phyloP scores from a whole-genome alignment of 2,113 vertebrate species.

The Dicerorhinus sumatrensis region DNA sequence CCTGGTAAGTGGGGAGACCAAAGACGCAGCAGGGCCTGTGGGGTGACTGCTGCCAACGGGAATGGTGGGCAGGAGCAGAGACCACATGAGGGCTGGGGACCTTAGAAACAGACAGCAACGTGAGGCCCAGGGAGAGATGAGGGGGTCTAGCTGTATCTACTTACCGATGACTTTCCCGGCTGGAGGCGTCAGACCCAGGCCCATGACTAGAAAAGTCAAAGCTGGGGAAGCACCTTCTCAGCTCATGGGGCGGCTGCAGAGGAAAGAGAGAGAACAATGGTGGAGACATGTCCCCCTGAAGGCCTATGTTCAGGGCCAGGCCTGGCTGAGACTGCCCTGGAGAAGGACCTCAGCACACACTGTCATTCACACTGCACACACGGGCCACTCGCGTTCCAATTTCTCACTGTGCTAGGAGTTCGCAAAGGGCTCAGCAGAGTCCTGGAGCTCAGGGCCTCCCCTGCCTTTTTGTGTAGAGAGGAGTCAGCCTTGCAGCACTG shows the following conservation, averaged over 20 bases:
- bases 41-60: no score
- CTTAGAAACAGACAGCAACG: background rate
- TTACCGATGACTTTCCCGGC: rapidly evolving
- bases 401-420: background rate
- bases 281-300: background rate
- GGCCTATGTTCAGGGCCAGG: background rate
- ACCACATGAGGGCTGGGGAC: rapidly evolving
- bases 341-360: no score
- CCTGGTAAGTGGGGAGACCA: background rate
- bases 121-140: background rate
- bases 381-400: rapidly evolving
- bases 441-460: background rate
- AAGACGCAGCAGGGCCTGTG: no score
- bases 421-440: rapidly evolving
- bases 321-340: background rate
- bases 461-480: conserved; percentile 27
- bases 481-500: background rate
- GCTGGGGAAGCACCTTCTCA: background rate
- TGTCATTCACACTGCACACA: rapidly evolving
- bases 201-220: background rate
- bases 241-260: background rate
- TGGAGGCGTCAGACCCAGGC: background rate
- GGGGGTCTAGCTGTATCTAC: no score
- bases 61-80: background rate
- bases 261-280: background rate